Conservation (phyloP, 2,113 vertebrate species). For the Elephas maximus region DNA sequence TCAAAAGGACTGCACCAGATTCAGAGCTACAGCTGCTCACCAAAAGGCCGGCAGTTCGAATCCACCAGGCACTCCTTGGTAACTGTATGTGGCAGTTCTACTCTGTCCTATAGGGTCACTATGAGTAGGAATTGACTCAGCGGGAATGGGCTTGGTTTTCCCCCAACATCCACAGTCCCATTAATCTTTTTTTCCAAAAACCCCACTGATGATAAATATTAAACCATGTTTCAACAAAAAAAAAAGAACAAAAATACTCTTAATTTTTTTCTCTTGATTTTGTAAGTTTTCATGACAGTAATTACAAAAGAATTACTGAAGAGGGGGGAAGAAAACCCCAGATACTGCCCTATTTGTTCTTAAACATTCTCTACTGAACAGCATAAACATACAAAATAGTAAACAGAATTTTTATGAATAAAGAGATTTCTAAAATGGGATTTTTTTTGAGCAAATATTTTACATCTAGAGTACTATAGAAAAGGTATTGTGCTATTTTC, state of each 20-base stretch:
- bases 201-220: slow-evolving; percentile 83
- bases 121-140: too few species aligned
- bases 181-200: not conserved
- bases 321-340: not conserved
- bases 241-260: slow-evolving; percentile 70
- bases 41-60: too few species aligned
- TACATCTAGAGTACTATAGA: not conserved
- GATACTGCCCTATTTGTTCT: slow-evolving; percentile 72
- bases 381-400: slow-evolving; percentile 34
- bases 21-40: not conserved
- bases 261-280: slow-evolving; percentile 76
- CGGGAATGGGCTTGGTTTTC: too few species aligned
- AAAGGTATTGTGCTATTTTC: not conserved
- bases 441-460: not conserved
- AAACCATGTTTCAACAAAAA: slow-evolving; percentile 79
- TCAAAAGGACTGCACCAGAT: not conserved
- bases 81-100: too few species aligned
- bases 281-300: slow-evolving; percentile 69
- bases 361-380: slow-evolving; percentile 31
- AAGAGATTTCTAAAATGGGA: slow-evolving; percentile 7
- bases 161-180: too few species aligned
- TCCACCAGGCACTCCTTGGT: too few species aligned
- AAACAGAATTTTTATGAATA: slow-evolving; percentile 60
- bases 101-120: too few species aligned
- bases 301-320: slow-evolving; percentile 66